phyloP scores from a whole-genome alignment of 2,797 vertebrate genomes.

The Eulemur coronatus region DNA sequence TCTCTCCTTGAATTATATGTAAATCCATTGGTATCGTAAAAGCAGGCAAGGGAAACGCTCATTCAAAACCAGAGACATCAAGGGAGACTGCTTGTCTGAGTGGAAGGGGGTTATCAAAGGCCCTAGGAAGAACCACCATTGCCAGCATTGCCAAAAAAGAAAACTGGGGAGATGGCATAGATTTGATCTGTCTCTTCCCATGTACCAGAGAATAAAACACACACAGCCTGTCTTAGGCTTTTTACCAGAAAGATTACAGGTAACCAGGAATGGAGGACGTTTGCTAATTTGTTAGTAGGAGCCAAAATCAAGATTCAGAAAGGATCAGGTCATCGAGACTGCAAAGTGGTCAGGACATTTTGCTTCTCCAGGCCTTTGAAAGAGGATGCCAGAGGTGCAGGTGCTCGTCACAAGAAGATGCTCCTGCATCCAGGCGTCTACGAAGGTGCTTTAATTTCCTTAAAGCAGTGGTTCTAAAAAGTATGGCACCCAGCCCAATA shows the following conservation, averaged over 20 bases:
- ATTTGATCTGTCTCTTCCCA: neutral
- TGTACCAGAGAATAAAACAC: neutral
- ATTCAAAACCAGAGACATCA: neutral
- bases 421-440: neutral
- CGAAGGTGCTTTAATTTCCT: neutral
- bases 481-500: neutral
- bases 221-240: neutral
- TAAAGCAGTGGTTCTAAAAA: neutral
- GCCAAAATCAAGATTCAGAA: neutral
- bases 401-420: neutral
- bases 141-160: neutral
- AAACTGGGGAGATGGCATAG: neutral
- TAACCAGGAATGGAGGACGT: neutral
- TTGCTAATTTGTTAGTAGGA: neutral
- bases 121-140: neutral
- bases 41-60: neutral
- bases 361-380: neutral
- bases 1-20: neutral
- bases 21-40: neutral
- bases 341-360: neutral
- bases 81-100: neutral
- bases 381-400: neutral
- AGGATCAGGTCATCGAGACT: neutral
- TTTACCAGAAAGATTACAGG: neutral
- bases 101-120: neutral